A percentile compares a stretch with the other conserved stretches of the same genome.
phyloP scores from a whole-genome alignment of 1,140 invertebrate genomes.

The Trissolcus basalis region DNA sequence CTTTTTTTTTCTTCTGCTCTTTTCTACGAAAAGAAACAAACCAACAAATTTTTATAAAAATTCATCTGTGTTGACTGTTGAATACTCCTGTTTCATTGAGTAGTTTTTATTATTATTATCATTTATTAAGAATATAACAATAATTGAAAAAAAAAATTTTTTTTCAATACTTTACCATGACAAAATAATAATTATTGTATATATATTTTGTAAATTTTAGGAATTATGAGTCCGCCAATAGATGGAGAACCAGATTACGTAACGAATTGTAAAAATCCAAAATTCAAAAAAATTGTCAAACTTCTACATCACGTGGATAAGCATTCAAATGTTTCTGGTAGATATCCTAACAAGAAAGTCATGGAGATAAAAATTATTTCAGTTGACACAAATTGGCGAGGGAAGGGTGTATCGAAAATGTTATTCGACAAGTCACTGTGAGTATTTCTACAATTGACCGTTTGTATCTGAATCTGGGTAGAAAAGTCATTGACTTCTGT shows the following conservation, averaged over 20 bases:
- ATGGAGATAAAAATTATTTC: slow-evolving; percentile 82
- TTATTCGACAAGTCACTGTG: slow-evolving; percentile 81
- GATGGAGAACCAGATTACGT: slow-evolving; percentile 71
- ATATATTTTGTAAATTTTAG: slow-evolving; percentile 52
- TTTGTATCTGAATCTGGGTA: too few relatives aligned
- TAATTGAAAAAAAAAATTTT: not conserved
- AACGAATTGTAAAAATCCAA: slow-evolving; percentile 75
- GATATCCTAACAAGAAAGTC: slow-evolving; percentile 78
- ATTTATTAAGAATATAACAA: too few relatives aligned
- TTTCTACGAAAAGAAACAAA: not conserved
- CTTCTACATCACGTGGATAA: slow-evolving; percentile 79
- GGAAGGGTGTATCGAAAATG: slow-evolving; percentile 80
- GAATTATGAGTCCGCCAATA: slow-evolving; percentile 64
- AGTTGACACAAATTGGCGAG: slow-evolving; percentile 80
- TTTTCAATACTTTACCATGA: too few relatives aligned
- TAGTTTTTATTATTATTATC: too few relatives aligned
- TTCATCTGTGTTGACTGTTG: too few relatives aligned
- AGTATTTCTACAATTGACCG: slow-evolving; percentile 58
- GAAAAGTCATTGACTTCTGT: too few relatives aligned
- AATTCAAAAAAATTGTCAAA: slow-evolving; percentile 80
- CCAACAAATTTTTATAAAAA: too few relatives aligned
- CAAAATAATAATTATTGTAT: too few relatives aligned
- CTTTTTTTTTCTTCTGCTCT: slow-evolving; percentile 19
- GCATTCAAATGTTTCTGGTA: slow-evolving; percentile 77
- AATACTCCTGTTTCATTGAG: too few relatives aligned